phyloP scores from a whole-genome alignment of 2,797 vertebrate species.

The Argentina silus region DNA sequence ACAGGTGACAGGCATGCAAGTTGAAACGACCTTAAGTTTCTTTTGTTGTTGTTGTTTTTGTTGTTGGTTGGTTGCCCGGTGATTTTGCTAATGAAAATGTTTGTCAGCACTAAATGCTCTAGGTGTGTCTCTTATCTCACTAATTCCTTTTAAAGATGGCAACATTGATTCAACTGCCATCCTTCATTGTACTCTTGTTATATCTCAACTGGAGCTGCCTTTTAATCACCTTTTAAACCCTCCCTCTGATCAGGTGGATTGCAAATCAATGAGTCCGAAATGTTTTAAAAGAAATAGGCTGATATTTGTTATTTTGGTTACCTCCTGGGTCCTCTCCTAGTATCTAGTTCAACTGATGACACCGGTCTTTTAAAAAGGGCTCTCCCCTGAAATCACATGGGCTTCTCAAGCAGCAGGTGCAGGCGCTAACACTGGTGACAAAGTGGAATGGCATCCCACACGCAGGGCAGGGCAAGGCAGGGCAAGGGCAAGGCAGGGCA shows the following conservation, averaged over 20 bases:
- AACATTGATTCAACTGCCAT: slow-evolving; percentile 2
- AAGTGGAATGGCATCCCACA: slow-evolving; percentile 52
- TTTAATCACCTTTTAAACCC: background rate
- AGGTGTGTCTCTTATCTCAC: background rate
- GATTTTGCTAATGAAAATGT: background rate
- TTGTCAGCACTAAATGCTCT: slow-evolving; percentile 23
- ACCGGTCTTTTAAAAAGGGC: slow-evolving; percentile 30
- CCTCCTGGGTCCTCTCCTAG: background rate
- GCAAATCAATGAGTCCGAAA: background rate
- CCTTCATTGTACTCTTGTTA: background rate
- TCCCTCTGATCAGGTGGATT: background rate
- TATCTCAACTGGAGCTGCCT: background rate
- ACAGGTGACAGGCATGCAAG: slow-evolving; percentile 26
- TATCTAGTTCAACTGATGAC: slow-evolving; percentile 4
- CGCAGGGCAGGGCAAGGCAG: background rate
- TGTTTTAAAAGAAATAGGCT: too few species aligned
- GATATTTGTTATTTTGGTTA: too few species aligned
- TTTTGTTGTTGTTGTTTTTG: too few species aligned
- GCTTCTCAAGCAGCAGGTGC: slow-evolving; percentile 64
- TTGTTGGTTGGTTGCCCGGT: too few species aligned
- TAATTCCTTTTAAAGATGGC: background rate
- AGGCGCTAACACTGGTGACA: slow-evolving; percentile 47
- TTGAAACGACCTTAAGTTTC: too few species aligned
- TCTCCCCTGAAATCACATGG: slow-evolving; percentile 19
- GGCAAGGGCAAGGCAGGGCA: background rate